Percentiles rank a stretch among this genome's conserved stretches.
Conservation (phyloP, 1,140 invertebrate genomes). For the Drosophila micromelanica region DNA sequence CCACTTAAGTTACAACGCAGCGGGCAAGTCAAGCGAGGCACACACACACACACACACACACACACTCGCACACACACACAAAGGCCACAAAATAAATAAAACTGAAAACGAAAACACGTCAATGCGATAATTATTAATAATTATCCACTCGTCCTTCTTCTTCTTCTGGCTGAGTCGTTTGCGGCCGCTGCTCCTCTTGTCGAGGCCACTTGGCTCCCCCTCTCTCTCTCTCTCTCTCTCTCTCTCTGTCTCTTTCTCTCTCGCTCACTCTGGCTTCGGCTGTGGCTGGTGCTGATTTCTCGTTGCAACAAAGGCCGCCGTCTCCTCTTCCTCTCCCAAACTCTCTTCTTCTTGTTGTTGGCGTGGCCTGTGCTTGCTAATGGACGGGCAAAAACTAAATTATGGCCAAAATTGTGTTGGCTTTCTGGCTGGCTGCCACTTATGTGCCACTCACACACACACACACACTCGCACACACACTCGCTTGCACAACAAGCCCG, state of each 20-base stretch:
- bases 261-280: conserved; percentile 6
- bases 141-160: conserved; percentile 82
- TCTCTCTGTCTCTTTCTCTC: background rate
- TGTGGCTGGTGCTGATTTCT: conserved; percentile 67
- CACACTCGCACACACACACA: conserved; percentile 18
- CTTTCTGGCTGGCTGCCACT: conserved; percentile 80
- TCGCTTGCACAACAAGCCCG: conserved; percentile 4
- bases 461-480: conserved; percentile 6
- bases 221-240: background rate
- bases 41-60: conserved; percentile 22
- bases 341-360: conserved; percentile 6
- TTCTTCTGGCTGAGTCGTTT: conserved; percentile 60
- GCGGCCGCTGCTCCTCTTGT: conserved; percentile 31
- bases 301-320: conserved; percentile 70
- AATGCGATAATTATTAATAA: conserved; percentile 83
- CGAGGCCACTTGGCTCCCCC: no score
- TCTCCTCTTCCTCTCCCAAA: background rate
- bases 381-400: conserved; percentile 80
- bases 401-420: conserved; percentile 82
- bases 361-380: conserved; percentile 63
- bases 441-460: conserved; percentile 71
- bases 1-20: conserved; percentile 60
- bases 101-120: conserved; percentile 78
- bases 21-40: conserved; percentile 42
- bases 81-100: conserved; percentile 51